Conservation (phyloP, 2,888 invertebrate species). For the Gymnoscelis rufifasciata region DNA sequence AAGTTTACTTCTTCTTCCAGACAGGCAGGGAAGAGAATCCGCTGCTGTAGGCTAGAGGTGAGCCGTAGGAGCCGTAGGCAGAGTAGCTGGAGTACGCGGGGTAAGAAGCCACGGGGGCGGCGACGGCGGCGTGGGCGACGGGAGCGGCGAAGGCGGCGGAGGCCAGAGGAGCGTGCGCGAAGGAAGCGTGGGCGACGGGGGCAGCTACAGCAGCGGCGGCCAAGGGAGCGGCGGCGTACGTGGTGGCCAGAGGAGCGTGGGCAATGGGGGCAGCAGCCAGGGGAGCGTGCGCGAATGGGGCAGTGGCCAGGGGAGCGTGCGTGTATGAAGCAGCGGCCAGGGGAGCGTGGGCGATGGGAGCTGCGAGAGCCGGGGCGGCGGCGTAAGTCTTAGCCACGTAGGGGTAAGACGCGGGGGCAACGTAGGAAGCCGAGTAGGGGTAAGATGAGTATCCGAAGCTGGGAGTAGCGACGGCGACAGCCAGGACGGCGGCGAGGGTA, state of each 20-base stretch:
- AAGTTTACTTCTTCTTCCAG: slow-evolving; percentile 9
- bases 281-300: not conserved
- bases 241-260: not conserved
- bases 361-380: not conserved
- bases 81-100: slow-evolving; percentile 10
- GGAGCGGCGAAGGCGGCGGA: not conserved
- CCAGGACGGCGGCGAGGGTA: slow-evolving; percentile 41
- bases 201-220: not conserved
- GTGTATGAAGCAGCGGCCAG: not conserved
- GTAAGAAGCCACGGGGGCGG: slow-evolving; percentile 1
- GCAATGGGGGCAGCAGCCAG: not conserved
- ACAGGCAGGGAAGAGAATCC: slow-evolving; percentile 4
- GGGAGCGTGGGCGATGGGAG: not conserved
- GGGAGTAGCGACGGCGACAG: slow-evolving; percentile 57
- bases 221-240: not conserved
- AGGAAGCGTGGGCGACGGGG: not conserved
- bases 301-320: too few relatives aligned
- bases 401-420: slow-evolving; percentile 4
- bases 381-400: not conserved
- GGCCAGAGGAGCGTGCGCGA: not conserved
- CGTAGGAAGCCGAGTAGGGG: slow-evolving; percentile 13
- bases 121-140: not conserved
- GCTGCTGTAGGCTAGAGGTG: slow-evolving; percentile 6
- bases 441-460: slow-evolving; percentile 9
- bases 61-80: not conserved